Conservation (phyloP, 2,113 vertebrate genomes). For the Ahaetulla prasina region DNA sequence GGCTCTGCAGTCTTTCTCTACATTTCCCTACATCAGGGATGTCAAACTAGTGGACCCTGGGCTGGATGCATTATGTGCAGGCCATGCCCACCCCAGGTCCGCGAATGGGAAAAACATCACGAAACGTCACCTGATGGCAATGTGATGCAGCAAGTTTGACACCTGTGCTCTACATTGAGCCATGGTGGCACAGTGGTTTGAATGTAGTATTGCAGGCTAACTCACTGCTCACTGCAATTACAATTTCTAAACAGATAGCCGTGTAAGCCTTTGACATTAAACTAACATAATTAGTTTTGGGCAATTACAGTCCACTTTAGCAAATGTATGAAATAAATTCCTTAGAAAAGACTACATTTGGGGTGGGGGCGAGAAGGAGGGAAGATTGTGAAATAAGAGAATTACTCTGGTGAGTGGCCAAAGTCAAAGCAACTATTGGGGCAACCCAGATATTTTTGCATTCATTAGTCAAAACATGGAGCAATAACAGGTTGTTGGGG, state of each 20-base stretch:
- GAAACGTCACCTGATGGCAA: no score
- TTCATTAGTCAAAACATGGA: neutral
- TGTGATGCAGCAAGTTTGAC: no score
- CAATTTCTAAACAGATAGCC: neutral
- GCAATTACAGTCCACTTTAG: neutral
- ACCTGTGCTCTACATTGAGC: no score
- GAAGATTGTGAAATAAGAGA: neutral
- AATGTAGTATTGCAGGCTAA: neutral
- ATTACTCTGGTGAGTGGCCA: neutral
- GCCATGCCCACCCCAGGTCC: no score
- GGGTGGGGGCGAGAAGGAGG: accelerated
- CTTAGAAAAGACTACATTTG: neutral
- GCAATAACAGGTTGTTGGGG: no score
- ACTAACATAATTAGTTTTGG: neutral
- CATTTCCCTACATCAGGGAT: neutral
- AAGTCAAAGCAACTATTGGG: neutral
- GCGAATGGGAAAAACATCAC: no score
- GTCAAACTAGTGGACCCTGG: no score
- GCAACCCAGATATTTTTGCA: neutral
- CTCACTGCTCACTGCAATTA: neutral
- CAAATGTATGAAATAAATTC: neutral
- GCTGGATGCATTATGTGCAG: no score
- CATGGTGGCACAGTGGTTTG: neutral
- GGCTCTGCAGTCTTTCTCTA: neutral
- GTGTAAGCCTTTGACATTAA: neutral